These are phyloP conservation scores for Callithrix jacchus DNA, from an alignment of 2,113 vertebrate species.

Conservation along the genomic window DNA sequence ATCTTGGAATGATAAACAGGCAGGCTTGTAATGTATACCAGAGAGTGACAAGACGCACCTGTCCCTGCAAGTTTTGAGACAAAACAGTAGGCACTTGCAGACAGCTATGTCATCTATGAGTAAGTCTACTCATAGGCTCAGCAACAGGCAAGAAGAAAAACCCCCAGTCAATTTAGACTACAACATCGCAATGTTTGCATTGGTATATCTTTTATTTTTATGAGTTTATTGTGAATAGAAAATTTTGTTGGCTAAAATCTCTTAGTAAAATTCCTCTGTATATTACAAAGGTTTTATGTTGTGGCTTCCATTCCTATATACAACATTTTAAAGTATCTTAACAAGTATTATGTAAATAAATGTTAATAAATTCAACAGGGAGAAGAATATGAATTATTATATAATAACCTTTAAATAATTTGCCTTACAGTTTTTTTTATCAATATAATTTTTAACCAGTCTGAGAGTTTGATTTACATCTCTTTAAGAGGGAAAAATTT, in stretches of 20 bases:
- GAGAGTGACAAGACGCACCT: conserved; percentile 44
- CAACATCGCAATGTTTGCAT: neutral
- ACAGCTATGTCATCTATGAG: conserved; percentile 32
- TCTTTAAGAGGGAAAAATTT: neutral
- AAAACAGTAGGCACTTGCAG: conserved; percentile 14
- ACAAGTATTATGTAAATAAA: neutral
- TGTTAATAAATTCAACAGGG: neutral
- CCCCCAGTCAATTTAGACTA: neutral
- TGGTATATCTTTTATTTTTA: neutral
- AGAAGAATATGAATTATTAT: neutral
- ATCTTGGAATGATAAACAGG: neutral
- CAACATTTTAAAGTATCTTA: neutral
- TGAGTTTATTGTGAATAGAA: neutral
- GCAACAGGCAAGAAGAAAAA: neutral
- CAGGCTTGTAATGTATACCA: neutral
- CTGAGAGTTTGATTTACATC: neutral
- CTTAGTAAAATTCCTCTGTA: neutral
- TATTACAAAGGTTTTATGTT: neutral
- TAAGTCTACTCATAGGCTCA: neutral
- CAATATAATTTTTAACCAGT: neutral
- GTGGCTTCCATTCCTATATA: neutral
- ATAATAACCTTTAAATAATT: neutral
- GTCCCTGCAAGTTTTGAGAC: conserved; percentile 17
- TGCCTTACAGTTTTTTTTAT: neutral
- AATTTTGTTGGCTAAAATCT: neutral